Evolutionary conservation across 2,113 vertebrate genomes (phyloP), one percentile per base, ranked within the genome.

Genomic region (Murina feae): DNA sequence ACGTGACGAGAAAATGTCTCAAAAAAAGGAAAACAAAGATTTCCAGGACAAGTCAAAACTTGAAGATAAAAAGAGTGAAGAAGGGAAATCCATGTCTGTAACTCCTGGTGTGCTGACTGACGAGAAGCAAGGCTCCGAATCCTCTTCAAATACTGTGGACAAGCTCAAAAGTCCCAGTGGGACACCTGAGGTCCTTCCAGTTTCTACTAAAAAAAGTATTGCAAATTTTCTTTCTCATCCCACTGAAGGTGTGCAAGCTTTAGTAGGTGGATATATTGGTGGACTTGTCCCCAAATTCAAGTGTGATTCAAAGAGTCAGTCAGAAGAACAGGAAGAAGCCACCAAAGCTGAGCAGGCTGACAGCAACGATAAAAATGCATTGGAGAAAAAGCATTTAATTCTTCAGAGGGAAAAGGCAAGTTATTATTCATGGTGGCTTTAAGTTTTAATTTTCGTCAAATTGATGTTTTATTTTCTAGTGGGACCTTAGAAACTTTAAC

Each of bases 331-430:
- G 16, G 98, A 98, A 80, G 90, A 95, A 1, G 3, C 82, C 42
- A 83, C 92, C 13, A 99, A 98, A 86, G 94, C 66, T 12, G 99
- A 99, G n/a, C 97, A 97, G 8, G n/a, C 96, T 20, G 68, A 97
- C 68, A 91, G 60, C 72, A 98, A 98, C 89, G 99, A 99, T 66
- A 99, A 97, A 92, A 96, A 92, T 20, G 93, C 96, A 2, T 99
- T 99, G 92, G 99, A 99, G 95, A 99, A 98, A 92, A 99, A 98
- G 81, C 99, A 97, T 89, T 96, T 99, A 30, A 98, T 98, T 66
- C 98, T 99, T 91, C 99, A 99, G 97, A 98, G 99, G 95, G 99
- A 99, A 98, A 99, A 99, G 99, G 99, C 98, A 98, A 97, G 96
- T 71, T 25, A 79, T 74, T 66, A 2, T 47, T 96, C 58, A 76